Evolutionary conservation across 2,797 vertebrate genomes (phyloP), one percentile per base, ranked within the genome.

Genomic region (Eupleurogrammus muticus): DNA sequence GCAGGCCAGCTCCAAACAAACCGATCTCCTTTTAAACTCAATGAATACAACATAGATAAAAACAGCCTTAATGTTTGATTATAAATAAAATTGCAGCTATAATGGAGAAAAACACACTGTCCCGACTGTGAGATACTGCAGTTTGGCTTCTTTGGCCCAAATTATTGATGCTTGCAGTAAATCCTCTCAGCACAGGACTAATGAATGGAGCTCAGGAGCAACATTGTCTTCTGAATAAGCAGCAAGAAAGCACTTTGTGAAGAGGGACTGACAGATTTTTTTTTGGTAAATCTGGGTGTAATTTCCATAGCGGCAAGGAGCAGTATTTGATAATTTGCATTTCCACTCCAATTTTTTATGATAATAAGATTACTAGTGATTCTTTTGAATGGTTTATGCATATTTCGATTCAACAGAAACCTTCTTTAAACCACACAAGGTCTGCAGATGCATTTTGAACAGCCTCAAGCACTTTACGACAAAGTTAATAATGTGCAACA

Each of bases 401-500:
- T 44, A 17, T 54, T 64, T 63, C 19, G 12, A 54, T 58, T 58
- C 2, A 38, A 44, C 62, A 24, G 35, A 24, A 23, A 28, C 50
- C 36, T 68, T 70, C 6, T 51, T 55, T 54, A 23, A 60, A 42
- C 32, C 36, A 21, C 40, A 40, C 44, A 47, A 13, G 1, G 16
- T 32, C 19, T 49, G 19, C 62, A 51, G 70, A 84, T 77, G 62
- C 5, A 32, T 79, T 86, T 54, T 55, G 73, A 85, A 84, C 61
- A 66, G 70, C 75, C 57, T 60, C 4, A 32, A 69, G 17, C 14
- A 24, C 69, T 80, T 77, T 44, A 85, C 61, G 67, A 53, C 55
- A 61, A 20, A 81, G 57, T 78, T 85, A 79, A 79, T 75, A 80
- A 77, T n/a, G 59, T 80, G 70, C 70, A 42, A 79, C 72, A 13